Evolutionary conservation across 1,140 invertebrate genomes (phyloP).

Genomic region (Meteorus sp.): DNA sequence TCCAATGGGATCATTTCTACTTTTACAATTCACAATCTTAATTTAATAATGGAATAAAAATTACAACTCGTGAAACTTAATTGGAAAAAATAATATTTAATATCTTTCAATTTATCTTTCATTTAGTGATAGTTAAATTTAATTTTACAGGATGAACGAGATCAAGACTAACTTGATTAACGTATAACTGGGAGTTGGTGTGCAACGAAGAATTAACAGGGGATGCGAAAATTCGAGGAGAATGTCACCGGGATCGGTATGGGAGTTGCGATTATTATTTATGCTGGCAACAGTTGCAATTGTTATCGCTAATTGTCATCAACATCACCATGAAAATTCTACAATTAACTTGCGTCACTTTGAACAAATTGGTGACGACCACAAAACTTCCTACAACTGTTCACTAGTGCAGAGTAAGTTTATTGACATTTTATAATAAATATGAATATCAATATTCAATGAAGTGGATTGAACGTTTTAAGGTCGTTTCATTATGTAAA

Average conservation of each 20-base stretch:
- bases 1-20: too few relatives aligned
- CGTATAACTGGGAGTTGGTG: too few relatives aligned
- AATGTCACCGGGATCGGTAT: conserved; percentile 48
- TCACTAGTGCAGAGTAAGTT: conserved; percentile 46
- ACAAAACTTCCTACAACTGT: conserved; percentile 35
- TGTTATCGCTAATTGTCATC: conserved; percentile 49
- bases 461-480: too few relatives aligned
- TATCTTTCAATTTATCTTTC: too few relatives aligned
- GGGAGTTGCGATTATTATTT: conserved; percentile 49
- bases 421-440: conserved; percentile 8
- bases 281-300: conserved; percentile 46
- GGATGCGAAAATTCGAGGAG: conserved; percentile 50
- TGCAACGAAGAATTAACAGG: conserved; percentile 35
- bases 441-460: background rate
- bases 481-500: too few relatives aligned
- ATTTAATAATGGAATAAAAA: too few relatives aligned
- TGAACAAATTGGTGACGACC: conserved; percentile 35
- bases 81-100: too few relatives aligned
- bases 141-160: too few relatives aligned
- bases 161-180: too few relatives aligned
- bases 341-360: conserved; percentile 21
- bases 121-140: too few relatives aligned
- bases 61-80: too few relatives aligned
- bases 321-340: conserved; percentile 42
- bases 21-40: too few relatives aligned